Conservation (phyloP, 2,113 vertebrate genomes). For the Porphyrio hochstetteri region DNA sequence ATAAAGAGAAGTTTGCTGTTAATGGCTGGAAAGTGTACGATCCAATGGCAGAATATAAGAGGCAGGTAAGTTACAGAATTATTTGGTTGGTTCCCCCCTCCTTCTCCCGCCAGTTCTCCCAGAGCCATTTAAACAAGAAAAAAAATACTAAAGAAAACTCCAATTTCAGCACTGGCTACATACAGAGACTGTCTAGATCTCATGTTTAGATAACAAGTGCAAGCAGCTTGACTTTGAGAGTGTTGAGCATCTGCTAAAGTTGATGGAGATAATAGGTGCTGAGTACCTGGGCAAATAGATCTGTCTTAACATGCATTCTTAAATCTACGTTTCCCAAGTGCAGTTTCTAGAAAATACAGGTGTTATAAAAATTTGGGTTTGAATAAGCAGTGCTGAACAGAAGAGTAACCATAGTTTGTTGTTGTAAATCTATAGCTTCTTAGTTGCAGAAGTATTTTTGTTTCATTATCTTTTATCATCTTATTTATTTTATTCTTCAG, state of each 20-base stretch:
- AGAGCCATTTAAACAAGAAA: neutral
- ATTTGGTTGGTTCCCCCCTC: neutral
- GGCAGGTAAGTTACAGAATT: conserved; percentile 80
- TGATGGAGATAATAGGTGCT: neutral
- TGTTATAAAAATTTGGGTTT: neutral
- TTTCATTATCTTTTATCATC: neutral
- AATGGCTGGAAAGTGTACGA: conserved; percentile 98
- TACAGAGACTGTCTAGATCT: neutral
- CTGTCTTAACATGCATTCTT: neutral
- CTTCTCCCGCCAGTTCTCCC: neutral
- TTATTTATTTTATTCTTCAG: no score
- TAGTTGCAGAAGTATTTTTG: neutral
- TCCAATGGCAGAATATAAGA: conserved; percentile 88
- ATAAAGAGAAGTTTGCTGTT: conserved; percentile 89
- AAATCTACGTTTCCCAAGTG: neutral
- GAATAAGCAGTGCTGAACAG: neutral
- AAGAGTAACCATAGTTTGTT: neutral
- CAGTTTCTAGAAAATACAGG: neutral
- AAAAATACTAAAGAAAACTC: neutral
- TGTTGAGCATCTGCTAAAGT: neutral
- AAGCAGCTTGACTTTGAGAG: neutral
- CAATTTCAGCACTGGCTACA: neutral
- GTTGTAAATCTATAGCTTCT: neutral
- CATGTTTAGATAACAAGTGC: neutral
- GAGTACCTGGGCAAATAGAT: neutral